phyloP scores from a whole-genome alignment of 2,888 invertebrate species.

The Epirrita christyi region DNA sequence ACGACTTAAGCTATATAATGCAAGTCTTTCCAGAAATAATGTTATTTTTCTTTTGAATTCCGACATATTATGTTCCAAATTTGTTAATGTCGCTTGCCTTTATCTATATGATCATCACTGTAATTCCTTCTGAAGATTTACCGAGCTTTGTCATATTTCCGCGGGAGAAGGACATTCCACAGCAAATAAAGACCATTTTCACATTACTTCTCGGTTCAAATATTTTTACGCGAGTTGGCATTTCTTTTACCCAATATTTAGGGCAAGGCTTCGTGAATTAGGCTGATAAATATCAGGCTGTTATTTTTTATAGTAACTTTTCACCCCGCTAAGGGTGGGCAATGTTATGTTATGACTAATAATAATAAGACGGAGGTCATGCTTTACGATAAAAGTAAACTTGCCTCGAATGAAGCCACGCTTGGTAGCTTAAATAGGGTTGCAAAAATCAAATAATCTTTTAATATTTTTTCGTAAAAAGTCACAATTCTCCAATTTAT shows the following conservation, averaged over 20 bases:
- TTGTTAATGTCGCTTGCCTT: too few species aligned
- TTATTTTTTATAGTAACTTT: slow-evolving; percentile 61
- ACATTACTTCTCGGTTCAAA: slow-evolving; percentile 3
- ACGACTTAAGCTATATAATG: too few species aligned
- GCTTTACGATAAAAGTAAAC: slow-evolving; percentile 31
- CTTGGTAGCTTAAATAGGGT: background rate
- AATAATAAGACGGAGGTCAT: slow-evolving; percentile 43
- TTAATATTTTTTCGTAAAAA: background rate
- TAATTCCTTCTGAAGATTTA: background rate
- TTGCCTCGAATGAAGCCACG: slow-evolving; percentile 21
- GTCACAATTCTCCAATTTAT: background rate
- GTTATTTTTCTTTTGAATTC: too few species aligned
- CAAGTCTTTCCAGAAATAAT: too few species aligned
- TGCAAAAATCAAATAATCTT: background rate
- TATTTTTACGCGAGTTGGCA: slow-evolving; percentile 44
- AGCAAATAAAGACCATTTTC: background rate
- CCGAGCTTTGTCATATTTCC: background rate
- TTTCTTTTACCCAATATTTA: slow-evolving; percentile 63
- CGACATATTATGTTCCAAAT: too few species aligned
- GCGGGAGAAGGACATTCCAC: background rate
- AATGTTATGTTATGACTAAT: slow-evolving; percentile 40
- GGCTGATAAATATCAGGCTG: slow-evolving; percentile 66
- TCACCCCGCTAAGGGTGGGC: slow-evolving; percentile 38
- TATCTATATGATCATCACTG: too few species aligned
- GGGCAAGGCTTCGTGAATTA: slow-evolving; percentile 62